These are phyloP conservation scores for Ibidorhyncha struthersii DNA, from an alignment of 2,113 vertebrate species.

Conservation along the genomic window DNA sequence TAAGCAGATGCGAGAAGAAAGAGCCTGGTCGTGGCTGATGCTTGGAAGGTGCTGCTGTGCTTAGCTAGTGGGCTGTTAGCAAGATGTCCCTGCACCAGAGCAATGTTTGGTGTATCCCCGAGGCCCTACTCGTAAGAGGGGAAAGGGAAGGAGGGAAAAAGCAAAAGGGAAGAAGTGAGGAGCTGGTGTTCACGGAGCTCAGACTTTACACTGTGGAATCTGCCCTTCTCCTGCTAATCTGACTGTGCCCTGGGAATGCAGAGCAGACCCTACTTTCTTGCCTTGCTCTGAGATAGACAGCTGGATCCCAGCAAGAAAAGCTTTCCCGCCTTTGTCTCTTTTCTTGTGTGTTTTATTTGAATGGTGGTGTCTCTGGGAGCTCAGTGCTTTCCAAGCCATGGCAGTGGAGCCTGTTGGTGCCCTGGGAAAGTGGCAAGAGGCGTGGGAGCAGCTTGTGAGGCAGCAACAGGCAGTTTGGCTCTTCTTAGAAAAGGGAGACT, in stretches of 20 bases:
- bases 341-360: slow-evolving; percentile 34
- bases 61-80: neutral
- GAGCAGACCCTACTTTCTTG: neutral
- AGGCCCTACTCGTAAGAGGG: neutral
- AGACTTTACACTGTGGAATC: neutral
- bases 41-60: neutral
- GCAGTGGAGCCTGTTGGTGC: neutral
- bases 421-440: neutral
- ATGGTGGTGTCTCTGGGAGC: neutral
- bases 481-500: neutral
- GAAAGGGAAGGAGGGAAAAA: neutral
- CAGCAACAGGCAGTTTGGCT: neutral
- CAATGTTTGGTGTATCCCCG: fast-evolving
- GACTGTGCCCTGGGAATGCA: neutral
- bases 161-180: neutral
- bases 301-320: neutral
- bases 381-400: neutral
- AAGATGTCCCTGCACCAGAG: neutral
- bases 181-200: neutral
- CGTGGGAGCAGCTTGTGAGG: neutral
- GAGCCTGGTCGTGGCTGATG: neutral
- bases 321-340: slow-evolving; percentile 39
- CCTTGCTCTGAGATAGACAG: slow-evolving; percentile 11
- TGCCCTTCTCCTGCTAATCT: neutral
- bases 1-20: slow-evolving; percentile 36